phyloP scores from a whole-genome alignment of 2,888 invertebrate species.

The Pristionchus exspectatus region DNA sequence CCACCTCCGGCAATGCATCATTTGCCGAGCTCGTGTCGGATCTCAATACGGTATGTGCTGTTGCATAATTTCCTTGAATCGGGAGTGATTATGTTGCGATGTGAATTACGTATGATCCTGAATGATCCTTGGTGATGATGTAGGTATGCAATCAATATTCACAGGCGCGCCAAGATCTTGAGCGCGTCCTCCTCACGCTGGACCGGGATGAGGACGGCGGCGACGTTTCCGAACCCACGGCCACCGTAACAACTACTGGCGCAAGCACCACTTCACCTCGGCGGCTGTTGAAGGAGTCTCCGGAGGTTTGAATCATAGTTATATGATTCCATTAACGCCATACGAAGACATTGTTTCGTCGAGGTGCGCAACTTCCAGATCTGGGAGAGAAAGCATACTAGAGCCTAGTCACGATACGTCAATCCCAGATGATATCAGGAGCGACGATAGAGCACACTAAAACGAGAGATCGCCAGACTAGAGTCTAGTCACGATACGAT shows the following conservation, averaged over 20 bases:
- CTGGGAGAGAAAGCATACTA: too few relatives aligned
- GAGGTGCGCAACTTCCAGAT: too few relatives aligned
- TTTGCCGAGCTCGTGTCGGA: slow-evolving; percentile 59
- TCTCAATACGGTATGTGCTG: slow-evolving; percentile 51
- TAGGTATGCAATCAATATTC: too few relatives aligned
- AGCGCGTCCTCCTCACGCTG: slow-evolving; percentile 67
- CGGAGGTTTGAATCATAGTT: slow-evolving; percentile 48
- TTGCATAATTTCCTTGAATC: too few relatives aligned
- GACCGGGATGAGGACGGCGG: slow-evolving; percentile 56
- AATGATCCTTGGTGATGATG: too few relatives aligned
- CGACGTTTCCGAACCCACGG: not conserved
- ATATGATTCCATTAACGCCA: too few relatives aligned
- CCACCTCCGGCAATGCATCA: slow-evolving; percentile 34
- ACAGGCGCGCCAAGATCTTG: slow-evolving; percentile 70
- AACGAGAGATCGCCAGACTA: not conserved
- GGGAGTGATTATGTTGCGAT: too few relatives aligned
- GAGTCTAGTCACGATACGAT: not conserved
- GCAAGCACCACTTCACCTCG: not conserved
- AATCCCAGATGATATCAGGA: not conserved
- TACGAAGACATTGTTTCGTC: too few relatives aligned
- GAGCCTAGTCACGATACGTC: not conserved
- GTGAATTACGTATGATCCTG: too few relatives aligned
- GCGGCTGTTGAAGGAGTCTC: not conserved
- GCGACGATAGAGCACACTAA: not conserved
- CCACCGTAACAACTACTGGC: slow-evolving; percentile 15